Conservation (phyloP, 23 tunicate genomes). For the Ascidia mentula region DNA sequence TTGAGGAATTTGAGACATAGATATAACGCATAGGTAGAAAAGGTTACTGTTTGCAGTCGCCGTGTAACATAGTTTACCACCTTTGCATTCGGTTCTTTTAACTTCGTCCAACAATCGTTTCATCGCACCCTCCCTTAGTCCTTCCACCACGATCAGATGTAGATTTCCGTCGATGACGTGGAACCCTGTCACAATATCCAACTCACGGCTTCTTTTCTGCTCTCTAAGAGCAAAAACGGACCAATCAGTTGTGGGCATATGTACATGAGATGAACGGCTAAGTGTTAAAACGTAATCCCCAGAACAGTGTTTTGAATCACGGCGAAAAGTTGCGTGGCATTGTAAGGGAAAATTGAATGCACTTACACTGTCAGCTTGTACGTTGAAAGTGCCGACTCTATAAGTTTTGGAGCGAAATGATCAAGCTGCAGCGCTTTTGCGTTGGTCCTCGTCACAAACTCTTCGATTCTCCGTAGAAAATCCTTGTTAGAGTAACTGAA, state of each 20-base stretch:
- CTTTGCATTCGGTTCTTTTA: constrained; percentile 18
- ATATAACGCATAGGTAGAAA: too few species aligned
- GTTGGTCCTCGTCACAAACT: constrained; percentile 52
- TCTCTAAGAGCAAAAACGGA: too few species aligned
- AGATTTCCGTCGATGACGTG: constrained; percentile 85
- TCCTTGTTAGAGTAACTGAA: constrained; percentile 70
- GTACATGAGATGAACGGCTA: too few species aligned
- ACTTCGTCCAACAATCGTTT: constrained; percentile 19
- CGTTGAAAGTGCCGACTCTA: constrained; percentile 77
- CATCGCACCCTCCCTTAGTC: constrained; percentile 61
- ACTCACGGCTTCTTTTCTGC: constrained; percentile 51
- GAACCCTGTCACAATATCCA: constrained; percentile 89
- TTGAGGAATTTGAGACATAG: too few species aligned
- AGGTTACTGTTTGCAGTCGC: too few species aligned
- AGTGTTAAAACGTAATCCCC: background rate
- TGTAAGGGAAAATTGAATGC: too few species aligned
- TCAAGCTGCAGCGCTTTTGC: constrained; percentile 65
- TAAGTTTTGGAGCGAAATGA: constrained; percentile 51
- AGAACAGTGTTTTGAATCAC: background rate
- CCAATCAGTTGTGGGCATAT: too few species aligned
- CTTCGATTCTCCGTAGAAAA: constrained; percentile 49
- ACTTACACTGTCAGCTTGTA: constrained; percentile 74
- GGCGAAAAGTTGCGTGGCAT: background rate
- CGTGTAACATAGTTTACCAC: too few species aligned
- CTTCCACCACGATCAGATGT: constrained; percentile 88